Evolutionary conservation across 2,888 invertebrate species (phyloP).

Genomic region (Acanthacorydalis orientalis): DNA sequence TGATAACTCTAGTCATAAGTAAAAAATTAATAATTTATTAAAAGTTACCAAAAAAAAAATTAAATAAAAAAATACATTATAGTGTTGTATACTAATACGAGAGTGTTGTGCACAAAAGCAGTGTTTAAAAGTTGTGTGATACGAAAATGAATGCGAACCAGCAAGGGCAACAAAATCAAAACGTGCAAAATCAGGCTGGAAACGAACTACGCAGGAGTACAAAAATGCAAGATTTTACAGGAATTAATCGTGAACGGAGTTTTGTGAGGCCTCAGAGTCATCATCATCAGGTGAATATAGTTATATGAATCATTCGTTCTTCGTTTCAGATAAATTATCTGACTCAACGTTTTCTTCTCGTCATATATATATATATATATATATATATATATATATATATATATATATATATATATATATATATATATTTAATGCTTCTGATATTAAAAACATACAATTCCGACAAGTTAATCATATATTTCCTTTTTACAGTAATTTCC

Average conservation of each 20-base stretch:
- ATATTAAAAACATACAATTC: too few relatives aligned
- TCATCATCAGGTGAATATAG: conserved; percentile 23
- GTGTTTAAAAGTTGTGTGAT: background rate
- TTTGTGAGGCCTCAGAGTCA: conserved; percentile 41
- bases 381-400: too few relatives aligned
- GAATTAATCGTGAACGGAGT: conserved; percentile 52
- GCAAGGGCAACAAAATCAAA: background rate
- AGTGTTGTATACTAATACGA: too few relatives aligned
- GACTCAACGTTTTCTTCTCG: too few relatives aligned
- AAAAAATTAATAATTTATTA: background rate
- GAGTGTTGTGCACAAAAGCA: background rate
- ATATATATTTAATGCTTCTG: too few relatives aligned
- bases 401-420: too few relatives aligned
- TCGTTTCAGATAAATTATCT: too few relatives aligned
- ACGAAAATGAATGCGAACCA: background rate
- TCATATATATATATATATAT: too few relatives aligned
- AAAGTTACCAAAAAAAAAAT: background rate
- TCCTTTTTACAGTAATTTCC: too few relatives aligned
- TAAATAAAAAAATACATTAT: too few relatives aligned
- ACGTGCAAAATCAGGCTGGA: background rate
- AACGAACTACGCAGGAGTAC: conserved; percentile 4
- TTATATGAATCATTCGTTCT: too few relatives aligned
- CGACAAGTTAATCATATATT: too few relatives aligned
- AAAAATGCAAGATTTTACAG: conserved; percentile 13
- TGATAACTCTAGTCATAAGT: conserved; percentile 4